phyloP scores from a whole-genome alignment of 2,113 vertebrate genomes.

The Myrmecobius fasciatus region DNA sequence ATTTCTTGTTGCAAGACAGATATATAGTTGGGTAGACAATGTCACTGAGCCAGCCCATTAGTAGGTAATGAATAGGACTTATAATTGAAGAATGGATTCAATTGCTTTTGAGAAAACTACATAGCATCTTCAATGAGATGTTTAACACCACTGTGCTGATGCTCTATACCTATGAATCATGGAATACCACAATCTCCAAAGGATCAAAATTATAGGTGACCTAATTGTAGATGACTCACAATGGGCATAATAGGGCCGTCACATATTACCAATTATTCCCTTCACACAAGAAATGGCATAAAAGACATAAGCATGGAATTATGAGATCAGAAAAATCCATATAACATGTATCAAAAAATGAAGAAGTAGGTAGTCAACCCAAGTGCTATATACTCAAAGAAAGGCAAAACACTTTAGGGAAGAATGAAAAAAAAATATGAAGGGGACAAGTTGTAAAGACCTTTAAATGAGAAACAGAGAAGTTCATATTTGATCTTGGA shows the following conservation, averaged over 20 bases:
- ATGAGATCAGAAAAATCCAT: background rate
- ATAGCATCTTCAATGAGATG: background rate
- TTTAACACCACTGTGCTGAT: background rate
- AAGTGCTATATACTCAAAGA: background rate
- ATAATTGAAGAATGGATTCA: background rate
- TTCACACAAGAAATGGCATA: background rate
- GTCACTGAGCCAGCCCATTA: background rate
- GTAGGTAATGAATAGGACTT: background rate
- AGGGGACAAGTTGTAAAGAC: background rate
- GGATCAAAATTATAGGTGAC: background rate
- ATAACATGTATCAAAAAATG: background rate
- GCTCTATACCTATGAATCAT: background rate
- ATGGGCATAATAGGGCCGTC: background rate
- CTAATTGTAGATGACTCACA: background rate
- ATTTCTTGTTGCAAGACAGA: background rate
- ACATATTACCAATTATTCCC: background rate
- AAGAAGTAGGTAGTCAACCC: background rate
- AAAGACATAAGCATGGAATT: background rate
- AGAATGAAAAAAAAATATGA: background rate
- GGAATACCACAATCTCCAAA: background rate
- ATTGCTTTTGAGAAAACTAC: background rate
- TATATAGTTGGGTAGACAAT: background rate
- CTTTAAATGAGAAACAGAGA: background rate
- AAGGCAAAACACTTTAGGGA: background rate
- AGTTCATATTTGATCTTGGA: background rate